Evolutionary conservation across 2,797 vertebrate species (phyloP), one percentile per base, ranked within the genome.

Genomic region (Sebastes nivosus): DNA sequence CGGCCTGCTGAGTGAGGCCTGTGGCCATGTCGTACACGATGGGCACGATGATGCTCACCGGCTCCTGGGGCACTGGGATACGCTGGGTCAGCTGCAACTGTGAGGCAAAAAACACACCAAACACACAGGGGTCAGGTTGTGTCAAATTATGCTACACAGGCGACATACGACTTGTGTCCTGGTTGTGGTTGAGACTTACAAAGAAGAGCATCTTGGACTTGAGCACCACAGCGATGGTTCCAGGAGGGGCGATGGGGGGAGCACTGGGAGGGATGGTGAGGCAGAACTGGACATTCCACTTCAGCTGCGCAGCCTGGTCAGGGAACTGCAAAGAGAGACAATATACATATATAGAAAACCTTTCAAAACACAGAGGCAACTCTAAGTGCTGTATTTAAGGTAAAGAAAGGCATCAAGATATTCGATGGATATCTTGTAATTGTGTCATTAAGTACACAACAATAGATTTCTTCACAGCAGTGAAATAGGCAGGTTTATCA

Each of bases 181-280:
- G 61, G 4, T 12, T 57, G 24, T 20, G 6, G 5, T 11, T 11
- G 52, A 55, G 12, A 97, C 98, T 97, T 96, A 99, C 99, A 80
- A 99, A 99, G 94, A 99, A 99, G 70, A 99, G 97, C 98, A 99
- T 99, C 97, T 99, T 99, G 84, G 99, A 99, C 94, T 99, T 99
- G 80, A 99, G 97, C 90, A 99, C 99, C 88, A 99, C 98, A 50
- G 99, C 99, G 61, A 99, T 98, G 60, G 98, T 99, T 85, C 99
- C 99, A 50, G 99, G 98, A 81, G 99, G 99, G 0, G 99, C 99
- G 34, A 99, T 99, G 29, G 99, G 99, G 0, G 98, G 99, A 64
- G 99, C 99, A 0, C 98, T 99, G 91, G 99, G 99, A 82, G 99
- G 98, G 92, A 99, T 99, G 79, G 98, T 99, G 92, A 99, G 96